Percentiles rank a stretch among this genome's conserved stretches.
Conservation (phyloP, 2,113 vertebrate genomes). For the Machaerirhynchus nigripectus region DNA sequence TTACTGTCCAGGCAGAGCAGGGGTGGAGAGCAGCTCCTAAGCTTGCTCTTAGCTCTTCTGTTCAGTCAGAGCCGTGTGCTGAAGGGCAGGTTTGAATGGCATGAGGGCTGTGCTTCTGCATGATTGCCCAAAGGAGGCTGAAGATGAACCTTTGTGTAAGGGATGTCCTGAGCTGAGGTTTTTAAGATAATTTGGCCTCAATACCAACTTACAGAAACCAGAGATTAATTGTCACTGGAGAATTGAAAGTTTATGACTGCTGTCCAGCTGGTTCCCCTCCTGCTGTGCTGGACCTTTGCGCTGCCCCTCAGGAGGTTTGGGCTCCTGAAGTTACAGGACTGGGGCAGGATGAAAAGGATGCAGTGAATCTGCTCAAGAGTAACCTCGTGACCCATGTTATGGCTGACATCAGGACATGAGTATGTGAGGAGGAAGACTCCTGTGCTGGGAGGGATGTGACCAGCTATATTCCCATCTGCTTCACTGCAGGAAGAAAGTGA, state of each 20-base stretch:
- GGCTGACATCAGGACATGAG: not conserved
- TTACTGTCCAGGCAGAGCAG: not conserved
- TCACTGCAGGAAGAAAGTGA: not conserved
- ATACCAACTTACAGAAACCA: not conserved
- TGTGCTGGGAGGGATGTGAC: not conserved
- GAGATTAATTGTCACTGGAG: not conserved
- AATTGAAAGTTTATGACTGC: not conserved
- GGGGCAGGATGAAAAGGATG: not conserved
- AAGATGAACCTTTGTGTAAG: not conserved
- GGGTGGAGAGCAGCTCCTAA: not conserved
- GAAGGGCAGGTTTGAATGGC: not conserved
- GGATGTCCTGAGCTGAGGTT: not conserved
- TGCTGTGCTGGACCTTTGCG: not conserved
- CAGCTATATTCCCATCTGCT: not conserved
- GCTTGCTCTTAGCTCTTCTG: not conserved
- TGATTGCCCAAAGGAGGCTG: not conserved
- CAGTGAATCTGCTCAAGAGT: not conserved
- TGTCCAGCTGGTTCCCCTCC: not conserved
- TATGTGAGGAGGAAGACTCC: not conserved
- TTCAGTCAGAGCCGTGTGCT: accelerated
- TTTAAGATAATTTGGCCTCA: not conserved
- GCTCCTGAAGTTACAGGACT: accelerated
- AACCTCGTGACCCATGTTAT: accelerated
- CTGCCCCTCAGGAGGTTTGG: not conserved
- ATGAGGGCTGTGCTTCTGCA: not conserved